These are phyloP conservation scores for Mechanitis mazaeus DNA, from an alignment of 2,888 invertebrate species.

Conservation along the genomic window DNA sequence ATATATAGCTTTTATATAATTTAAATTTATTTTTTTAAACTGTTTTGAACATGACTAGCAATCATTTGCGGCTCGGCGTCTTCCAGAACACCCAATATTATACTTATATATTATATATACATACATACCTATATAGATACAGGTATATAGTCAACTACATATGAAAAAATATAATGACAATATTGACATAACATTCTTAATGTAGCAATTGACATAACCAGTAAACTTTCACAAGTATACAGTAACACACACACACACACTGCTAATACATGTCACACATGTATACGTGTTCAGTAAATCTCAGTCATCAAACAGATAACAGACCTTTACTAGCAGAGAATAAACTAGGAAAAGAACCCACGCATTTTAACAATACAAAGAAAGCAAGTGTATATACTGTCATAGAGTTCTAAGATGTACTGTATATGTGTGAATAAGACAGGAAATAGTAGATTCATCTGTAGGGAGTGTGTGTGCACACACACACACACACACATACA, in stretches of 20 bases:
- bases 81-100: no score
- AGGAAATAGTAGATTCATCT: conserved; percentile 53
- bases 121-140: no score
- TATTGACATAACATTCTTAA: conserved; percentile 9
- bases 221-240: conserved; percentile 43
- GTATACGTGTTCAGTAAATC: conserved; percentile 50
- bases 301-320: conserved; percentile 52
- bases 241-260: conserved; percentile 42
- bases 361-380: conserved; percentile 32
- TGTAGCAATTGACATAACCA: conserved; percentile 17
- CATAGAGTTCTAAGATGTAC: conserved; percentile 36
- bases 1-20: no score
- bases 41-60: no score
- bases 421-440: conserved; percentile 43
- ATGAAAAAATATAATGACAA: background rate
- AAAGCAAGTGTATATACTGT: conserved; percentile 27
- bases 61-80: no score
- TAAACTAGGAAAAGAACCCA: conserved; percentile 32
- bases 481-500: no score
- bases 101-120: no score
- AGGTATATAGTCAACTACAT: background rate
- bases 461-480: conserved; percentile 20
- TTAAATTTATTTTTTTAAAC: no score
- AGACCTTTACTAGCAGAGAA: conserved; percentile 50
- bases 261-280: conserved; percentile 41